Conservation (phyloP, 2,888 invertebrate species). For the Synanthedon tipuliformis region DNA sequence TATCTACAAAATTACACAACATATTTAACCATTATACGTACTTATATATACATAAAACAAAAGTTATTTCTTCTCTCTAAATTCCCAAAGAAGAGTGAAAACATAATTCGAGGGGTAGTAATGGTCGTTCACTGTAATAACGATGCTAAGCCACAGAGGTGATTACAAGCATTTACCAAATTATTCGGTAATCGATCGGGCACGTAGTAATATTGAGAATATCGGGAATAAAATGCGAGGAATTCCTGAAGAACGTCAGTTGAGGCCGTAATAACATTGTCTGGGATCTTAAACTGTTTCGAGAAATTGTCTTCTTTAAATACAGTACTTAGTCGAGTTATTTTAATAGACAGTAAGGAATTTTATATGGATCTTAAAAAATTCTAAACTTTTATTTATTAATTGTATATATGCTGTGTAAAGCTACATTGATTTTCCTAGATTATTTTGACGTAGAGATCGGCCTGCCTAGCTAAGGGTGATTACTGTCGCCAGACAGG, state of each 20-base stretch:
- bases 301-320: conserved; percentile 26
- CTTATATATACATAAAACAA: neutral
- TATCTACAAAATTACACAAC: too few relatives aligned
- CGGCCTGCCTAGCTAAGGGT: too few relatives aligned
- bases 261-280: conserved; percentile 19
- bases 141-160: conserved; percentile 47
- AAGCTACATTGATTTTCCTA: too few relatives aligned
- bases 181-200: conserved; percentile 54
- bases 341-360: conserved; percentile 1
- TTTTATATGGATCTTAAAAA: too few relatives aligned
- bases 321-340: conserved; percentile 10
- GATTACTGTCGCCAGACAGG: too few relatives aligned
- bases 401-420: too few relatives aligned
- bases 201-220: conserved; percentile 38
- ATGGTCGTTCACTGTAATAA: conserved; percentile 50
- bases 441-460: too few relatives aligned
- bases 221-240: conserved; percentile 21
- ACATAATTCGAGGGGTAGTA: conserved; percentile 20
- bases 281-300: conserved; percentile 7
- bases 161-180: conserved; percentile 64
- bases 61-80: conserved; percentile 9
- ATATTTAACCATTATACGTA: too few relatives aligned
- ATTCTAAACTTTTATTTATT: too few relatives aligned
- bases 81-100: conserved; percentile 10
- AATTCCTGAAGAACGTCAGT: conserved; percentile 30